Evolutionary conservation across 2,797 vertebrate species (phyloP).

Genomic region (Sebastes paucispinis): DNA sequence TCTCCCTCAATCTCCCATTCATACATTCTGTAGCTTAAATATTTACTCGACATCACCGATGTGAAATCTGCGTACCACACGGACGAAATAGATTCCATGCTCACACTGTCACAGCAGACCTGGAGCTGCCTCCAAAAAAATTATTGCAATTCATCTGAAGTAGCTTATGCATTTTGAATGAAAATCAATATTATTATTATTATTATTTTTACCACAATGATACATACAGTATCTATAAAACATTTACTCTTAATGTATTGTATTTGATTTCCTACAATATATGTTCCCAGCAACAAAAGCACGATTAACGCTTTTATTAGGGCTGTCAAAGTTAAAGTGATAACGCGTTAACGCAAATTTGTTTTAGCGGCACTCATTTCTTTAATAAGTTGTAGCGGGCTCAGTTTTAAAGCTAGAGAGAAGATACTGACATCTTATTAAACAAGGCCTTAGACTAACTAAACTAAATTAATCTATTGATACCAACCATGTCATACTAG

Average conservation of each 20-base stretch:
- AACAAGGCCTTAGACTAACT: too few species aligned
- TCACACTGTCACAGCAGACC: neutral
- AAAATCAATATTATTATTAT: neutral
- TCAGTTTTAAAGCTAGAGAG: too few species aligned
- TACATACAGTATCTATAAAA: neutral
- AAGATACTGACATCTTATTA: too few species aligned
- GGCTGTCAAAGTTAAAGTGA: neutral
- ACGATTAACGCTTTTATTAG: neutral
- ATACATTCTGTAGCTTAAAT: neutral
- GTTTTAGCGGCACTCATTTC: too few species aligned
- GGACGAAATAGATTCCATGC: neutral
- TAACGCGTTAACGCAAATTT: too few species aligned
- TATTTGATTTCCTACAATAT: neutral
- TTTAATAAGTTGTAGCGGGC: too few species aligned
- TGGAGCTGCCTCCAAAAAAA: neutral
- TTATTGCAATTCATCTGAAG: neutral
- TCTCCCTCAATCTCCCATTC: neutral
- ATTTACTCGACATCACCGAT: neutral
- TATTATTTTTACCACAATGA: neutral
- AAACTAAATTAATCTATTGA: too few species aligned
- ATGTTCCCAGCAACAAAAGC: neutral
- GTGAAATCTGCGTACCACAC: neutral
- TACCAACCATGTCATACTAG: too few species aligned
- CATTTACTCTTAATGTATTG: neutral
- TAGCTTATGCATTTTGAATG: too few species aligned